Base-by-base conservation (phyloP, 2,888 invertebrate species). In the Microdon myrmicae region DNA sequence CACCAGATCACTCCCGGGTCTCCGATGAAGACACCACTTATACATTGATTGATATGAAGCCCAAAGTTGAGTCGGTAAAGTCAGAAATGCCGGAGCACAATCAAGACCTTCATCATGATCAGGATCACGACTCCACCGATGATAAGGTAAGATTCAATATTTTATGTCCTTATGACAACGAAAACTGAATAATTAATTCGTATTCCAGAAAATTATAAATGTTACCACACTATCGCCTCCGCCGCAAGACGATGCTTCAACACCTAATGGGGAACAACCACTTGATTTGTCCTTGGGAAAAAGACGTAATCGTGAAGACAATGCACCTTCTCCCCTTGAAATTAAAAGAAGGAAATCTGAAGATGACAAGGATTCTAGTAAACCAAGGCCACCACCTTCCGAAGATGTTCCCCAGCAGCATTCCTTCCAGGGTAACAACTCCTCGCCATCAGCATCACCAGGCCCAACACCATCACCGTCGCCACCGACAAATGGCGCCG, bases 231-330 rank as follows among this genome's bases (percentile, higher is more conserved):
- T 78, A 1, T 72, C 79, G 29, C 76, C 77, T 8, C 70, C 73
- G 3, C 55, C 37, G 6, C 23, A 56, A 16, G 64, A 71, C 6
- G 67, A 43, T 19, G 49, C 60, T 81, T 70, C 82, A 83, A 43
- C 45, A 26, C 35, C 58, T 54, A 80, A 81, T 41, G 80, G 81
- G 3, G 88, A 89, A 56, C 86, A 88, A 73, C 92, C 92, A 0
- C 78, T 92, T 31, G 92, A 92, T 78, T 81, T 92, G 67, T 87
- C 90, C 38, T 82, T 89, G 13, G 81, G 85, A 17, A 81, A 83
- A 59, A 85, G 87, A 74, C 79, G 83, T 56, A 76, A 74, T 34
- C 80, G 81, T 16, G 66, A 68, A 0, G 68, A 66, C 7, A 59
- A 67, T 43, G 1, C 73, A 68, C 26, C 20, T 43, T 16, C 35